phyloP scores from a whole-genome alignment of 2,888 invertebrate genomes.

The Asteroscopus sphinx region DNA sequence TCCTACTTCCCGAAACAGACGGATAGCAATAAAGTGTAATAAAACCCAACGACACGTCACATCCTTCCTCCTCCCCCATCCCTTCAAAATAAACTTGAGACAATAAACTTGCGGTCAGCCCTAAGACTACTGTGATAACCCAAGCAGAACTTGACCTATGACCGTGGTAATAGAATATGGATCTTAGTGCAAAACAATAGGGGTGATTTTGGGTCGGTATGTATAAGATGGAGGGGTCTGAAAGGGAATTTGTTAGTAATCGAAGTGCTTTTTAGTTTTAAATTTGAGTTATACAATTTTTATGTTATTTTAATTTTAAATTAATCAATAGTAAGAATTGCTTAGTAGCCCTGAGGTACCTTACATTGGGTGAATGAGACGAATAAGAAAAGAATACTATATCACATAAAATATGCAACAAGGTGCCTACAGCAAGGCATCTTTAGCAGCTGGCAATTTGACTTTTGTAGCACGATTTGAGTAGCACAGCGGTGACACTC shows the following conservation, averaged over 20 bases:
- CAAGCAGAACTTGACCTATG: constrained; percentile 61
- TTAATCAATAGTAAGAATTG: no score
- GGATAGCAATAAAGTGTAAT: constrained; percentile 75
- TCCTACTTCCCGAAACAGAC: constrained; percentile 56
- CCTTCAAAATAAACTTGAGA: constrained; percentile 72
- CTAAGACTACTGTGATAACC: constrained; percentile 58
- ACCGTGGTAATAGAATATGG: constrained; percentile 19
- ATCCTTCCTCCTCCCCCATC: constrained; percentile 73
- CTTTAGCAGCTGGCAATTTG: no score
- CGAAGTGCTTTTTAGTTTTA: constrained; percentile 23
- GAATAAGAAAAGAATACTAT: no score
- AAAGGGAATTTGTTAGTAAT: constrained; percentile 25
- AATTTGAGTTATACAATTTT: constrained; percentile 47
- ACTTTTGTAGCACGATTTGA: no score
- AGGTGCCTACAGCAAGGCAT: no score
- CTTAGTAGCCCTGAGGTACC: no score
- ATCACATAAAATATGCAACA: no score
- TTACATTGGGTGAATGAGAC: no score
- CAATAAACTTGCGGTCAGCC: constrained; percentile 66
- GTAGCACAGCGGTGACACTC: no score
- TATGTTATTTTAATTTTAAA: constrained; percentile 24
- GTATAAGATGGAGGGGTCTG: constrained; percentile 17
- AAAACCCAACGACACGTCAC: constrained; percentile 81
- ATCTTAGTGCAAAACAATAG: constrained; percentile 2
- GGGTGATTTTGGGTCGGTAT: constrained; percentile 13